Percentiles rank a stretch among this genome's conserved stretches.
These are phyloP conservation scores for Botia almorhae DNA, from an alignment of 2,797 vertebrate genomes.

Conservation along the genomic window DNA sequence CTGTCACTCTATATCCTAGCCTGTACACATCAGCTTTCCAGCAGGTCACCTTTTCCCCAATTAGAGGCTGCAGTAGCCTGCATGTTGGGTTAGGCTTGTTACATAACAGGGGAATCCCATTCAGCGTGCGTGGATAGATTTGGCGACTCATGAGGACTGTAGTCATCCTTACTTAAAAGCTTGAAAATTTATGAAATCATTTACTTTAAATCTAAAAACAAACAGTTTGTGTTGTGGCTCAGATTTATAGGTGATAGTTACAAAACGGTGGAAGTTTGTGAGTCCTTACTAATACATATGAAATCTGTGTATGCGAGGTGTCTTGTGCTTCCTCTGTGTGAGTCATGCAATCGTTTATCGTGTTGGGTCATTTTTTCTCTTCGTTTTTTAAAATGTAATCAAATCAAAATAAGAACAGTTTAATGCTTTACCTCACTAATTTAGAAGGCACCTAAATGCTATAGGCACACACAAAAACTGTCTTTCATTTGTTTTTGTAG, in stretches of 20 bases:
- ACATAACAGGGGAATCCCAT: constrained; percentile 21
- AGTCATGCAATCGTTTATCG: constrained; percentile 30
- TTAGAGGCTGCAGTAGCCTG: neutral
- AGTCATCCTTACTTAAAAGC: neutral
- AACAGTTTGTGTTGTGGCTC: neutral
- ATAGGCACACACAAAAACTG: constrained; percentile 5
- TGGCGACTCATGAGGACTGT: neutral
- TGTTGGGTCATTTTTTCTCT: neutral
- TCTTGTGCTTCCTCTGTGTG: constrained; percentile 11
- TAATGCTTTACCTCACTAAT: neutral
- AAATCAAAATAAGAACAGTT: neutral
- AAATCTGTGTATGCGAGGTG: neutral
- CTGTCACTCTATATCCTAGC: neutral
- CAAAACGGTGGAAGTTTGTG: neutral
- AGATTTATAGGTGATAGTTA: neutral
- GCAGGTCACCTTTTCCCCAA: constrained; percentile 16
- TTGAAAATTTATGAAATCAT: neutral
- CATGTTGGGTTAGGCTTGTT: constrained; percentile 2
- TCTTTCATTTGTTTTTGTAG: constrained; percentile 24
- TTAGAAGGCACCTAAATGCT: neutral
- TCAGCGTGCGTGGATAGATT: neutral
- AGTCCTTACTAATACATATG: too few relatives aligned
- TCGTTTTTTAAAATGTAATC: constrained; percentile 5
- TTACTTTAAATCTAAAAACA: neutral
- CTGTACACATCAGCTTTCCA: neutral